Evolutionary conservation across 2,113 vertebrate genomes (phyloP).

Genomic region (Haemorhous mexicanus): DNA sequence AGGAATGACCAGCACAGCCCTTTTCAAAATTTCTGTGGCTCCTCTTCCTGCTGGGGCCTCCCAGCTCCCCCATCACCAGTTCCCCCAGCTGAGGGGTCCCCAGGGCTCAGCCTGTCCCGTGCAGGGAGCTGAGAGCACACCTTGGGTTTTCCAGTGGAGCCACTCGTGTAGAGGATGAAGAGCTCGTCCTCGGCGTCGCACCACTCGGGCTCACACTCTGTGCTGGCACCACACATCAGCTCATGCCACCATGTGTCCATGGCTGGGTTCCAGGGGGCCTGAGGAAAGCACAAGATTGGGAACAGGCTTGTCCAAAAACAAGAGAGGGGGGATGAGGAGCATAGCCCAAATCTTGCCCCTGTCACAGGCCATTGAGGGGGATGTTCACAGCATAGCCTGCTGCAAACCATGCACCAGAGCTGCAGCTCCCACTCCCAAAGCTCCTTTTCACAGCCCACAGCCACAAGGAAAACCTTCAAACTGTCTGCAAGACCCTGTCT

Average conservation of each 20-base stretch:
- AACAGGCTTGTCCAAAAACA: background rate
- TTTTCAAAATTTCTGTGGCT: background rate
- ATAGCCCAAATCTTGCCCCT: background rate
- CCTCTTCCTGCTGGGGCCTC: background rate
- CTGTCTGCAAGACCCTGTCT: background rate
- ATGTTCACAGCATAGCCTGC: background rate
- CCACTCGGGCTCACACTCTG: conserved; percentile 93
- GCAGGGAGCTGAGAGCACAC: conserved; percentile 48
- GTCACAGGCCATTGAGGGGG: rapidly evolving
- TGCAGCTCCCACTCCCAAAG: background rate
- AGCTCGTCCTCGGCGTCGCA: conserved; percentile 91
- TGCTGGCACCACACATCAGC: conserved; percentile 76
- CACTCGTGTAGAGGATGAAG: conserved; percentile 96
- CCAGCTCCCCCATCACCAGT: rapidly evolving
- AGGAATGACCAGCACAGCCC: background rate
- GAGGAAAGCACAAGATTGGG: background rate
- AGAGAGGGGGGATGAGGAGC: background rate
- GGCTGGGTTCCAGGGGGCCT: conserved; percentile 88
- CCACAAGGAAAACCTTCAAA: background rate
- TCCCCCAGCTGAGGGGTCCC: background rate
- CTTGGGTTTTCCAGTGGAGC: conserved; percentile 97
- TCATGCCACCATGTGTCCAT: conserved; percentile 90
- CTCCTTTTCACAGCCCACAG: background rate
- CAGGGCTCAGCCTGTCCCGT: background rate
- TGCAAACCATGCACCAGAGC: background rate